A percentile compares a stretch with the other conserved stretches of the same genome.
Conservation (phyloP, 2,797 vertebrate genomes). For the Manis javanica region DNA sequence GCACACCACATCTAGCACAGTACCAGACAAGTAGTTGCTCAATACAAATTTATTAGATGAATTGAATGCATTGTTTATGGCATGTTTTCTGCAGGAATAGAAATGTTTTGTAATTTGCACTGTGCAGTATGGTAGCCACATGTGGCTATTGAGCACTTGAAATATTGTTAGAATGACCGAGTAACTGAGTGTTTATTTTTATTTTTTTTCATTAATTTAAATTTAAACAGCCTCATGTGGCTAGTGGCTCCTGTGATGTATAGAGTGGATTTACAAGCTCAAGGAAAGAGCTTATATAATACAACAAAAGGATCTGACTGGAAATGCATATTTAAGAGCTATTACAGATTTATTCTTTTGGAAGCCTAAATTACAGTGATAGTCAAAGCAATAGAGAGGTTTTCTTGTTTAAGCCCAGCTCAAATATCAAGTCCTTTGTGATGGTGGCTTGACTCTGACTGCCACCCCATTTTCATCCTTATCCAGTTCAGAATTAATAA, state of each 20-base stretch:
- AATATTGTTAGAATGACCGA: background rate
- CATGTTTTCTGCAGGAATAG: background rate
- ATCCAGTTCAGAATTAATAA: background rate
- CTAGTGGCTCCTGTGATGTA: background rate
- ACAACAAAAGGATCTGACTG: background rate
- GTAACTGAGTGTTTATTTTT: background rate
- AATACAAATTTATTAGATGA: constrained; percentile 40
- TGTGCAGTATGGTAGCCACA: background rate
- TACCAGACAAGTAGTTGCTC: background rate
- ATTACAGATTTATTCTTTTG: background rate
- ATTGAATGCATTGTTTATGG: background rate
- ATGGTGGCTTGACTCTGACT: constrained; percentile 18
- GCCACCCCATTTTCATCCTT: background rate
- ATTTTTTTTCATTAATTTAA: constrained; percentile 48
- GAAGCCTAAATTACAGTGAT: background rate
- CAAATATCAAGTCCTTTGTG: background rate
- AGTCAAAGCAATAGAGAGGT: background rate
- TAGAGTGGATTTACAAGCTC: background rate
- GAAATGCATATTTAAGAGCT: background rate
- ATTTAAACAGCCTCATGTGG: constrained; percentile 1
- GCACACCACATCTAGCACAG: background rate
- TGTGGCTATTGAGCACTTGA: background rate
- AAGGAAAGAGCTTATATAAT: background rate
- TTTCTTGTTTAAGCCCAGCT: background rate
- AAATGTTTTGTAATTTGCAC: constrained; percentile 1